These are phyloP conservation scores for Caenorhabditis becei DNA, from an alignment of 2,888 invertebrate species.

Conservation along the genomic window DNA sequence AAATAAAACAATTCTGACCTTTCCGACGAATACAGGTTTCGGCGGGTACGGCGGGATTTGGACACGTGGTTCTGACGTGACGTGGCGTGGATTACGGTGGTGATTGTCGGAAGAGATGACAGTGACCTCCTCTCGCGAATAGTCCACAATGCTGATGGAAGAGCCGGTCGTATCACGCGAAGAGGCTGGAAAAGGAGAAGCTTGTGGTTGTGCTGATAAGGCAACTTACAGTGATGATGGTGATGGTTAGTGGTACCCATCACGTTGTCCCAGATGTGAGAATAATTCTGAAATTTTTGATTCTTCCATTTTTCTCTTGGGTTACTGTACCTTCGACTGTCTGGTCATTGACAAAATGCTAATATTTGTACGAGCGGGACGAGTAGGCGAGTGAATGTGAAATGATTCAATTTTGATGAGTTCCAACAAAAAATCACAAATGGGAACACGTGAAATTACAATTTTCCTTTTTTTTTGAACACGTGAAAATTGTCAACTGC, in stretches of 20 bases:
- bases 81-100: neutral
- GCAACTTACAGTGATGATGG: neutral
- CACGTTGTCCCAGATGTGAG: constrained; percentile 45
- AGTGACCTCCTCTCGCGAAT: constrained; percentile 24
- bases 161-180: constrained; percentile 21
- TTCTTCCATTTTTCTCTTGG: neutral
- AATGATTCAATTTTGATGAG: neutral
- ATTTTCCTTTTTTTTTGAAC: too few species aligned
- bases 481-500: too few species aligned
- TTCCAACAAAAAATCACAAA: too few species aligned
- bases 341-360: constrained; percentile 21
- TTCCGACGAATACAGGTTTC: neutral
- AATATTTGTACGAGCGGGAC: neutral
- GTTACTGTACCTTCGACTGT: constrained; percentile 11
- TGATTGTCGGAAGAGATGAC: neutral
- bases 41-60: neutral
- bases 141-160: constrained; percentile 20
- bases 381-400: neutral
- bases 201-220: neutral
- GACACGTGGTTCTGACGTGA: neutral
- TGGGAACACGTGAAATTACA: too few species aligned
- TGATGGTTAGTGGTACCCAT: constrained; percentile 5
- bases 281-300: constrained; percentile 14
- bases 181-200: neutral
- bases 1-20: neutral